Percentiles rank a stretch among this genome's conserved stretches.
phyloP scores from a whole-genome alignment of 2,797 vertebrate genomes.

The Leucoraja ocellata region DNA sequence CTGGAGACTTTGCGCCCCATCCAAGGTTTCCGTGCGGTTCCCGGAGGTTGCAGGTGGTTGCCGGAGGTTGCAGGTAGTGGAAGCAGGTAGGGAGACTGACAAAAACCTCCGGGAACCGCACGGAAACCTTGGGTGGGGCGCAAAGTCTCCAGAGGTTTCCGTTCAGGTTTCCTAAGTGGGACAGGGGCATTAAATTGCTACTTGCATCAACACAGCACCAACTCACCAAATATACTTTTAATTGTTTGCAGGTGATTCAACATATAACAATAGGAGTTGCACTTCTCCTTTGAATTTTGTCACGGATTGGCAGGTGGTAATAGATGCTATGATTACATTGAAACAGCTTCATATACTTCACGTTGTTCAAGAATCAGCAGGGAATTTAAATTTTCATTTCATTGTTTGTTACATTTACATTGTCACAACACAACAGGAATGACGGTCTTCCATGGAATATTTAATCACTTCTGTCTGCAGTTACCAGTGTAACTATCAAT shows the following conservation, averaged over 20 bases:
- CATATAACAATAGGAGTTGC: not conserved
- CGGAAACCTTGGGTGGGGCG: too few species aligned
- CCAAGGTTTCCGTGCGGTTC: too few species aligned
- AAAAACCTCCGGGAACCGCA: too few species aligned
- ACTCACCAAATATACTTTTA: not conserved
- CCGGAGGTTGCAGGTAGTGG: too few species aligned
- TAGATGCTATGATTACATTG: not conserved
- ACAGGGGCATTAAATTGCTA: too few species aligned
- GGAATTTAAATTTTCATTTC: not conserved
- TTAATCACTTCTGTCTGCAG: conserved; percentile 2
- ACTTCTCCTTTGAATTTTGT: not conserved
- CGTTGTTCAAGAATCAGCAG: not conserved
- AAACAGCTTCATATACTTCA: not conserved
- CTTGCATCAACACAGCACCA: not conserved
- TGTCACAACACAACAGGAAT: not conserved
- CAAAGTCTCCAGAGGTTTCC: too few species aligned
- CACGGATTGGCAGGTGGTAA: not conserved
- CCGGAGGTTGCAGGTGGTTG: too few species aligned
- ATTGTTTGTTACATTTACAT: not conserved
- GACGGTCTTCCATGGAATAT: not conserved
- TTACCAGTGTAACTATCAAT: not conserved
- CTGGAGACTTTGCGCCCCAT: too few species aligned
- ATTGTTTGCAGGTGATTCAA: not conserved
- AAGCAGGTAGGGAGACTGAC: too few species aligned
- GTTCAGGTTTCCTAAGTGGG: too few species aligned